Evolutionary conservation across 2,888 invertebrate genomes (phyloP).

Genomic region (Dorcus hopei): DNA sequence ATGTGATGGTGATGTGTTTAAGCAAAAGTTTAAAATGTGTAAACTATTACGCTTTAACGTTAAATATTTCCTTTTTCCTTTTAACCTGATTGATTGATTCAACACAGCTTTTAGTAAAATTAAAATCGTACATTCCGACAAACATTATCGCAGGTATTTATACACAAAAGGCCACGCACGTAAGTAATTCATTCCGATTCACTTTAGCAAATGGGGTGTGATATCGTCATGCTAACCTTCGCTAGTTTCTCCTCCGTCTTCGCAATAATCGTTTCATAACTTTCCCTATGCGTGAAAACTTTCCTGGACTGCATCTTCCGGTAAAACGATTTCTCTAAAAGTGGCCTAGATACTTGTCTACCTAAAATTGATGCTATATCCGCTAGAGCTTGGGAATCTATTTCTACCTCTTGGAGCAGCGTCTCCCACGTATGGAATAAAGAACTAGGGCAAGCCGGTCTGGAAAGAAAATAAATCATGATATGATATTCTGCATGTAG

Average conservation of each 20-base stretch:
- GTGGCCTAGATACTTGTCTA: conserved; percentile 74
- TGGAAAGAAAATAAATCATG: conserved; percentile 41
- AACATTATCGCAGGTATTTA: too few species aligned
- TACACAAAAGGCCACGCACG: too few species aligned
- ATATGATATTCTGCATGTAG: too few species aligned
- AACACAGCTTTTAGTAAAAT: too few species aligned
- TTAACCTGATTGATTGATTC: too few species aligned
- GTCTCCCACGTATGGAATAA: conserved; percentile 90
- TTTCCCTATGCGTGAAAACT: conserved; percentile 86
- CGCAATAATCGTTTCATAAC: conserved; percentile 81
- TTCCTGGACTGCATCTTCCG: conserved; percentile 89
- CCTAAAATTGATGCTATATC: conserved; percentile 80
- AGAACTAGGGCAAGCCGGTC: conserved; percentile 75
- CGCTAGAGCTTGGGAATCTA: conserved; percentile 80
- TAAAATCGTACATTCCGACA: too few species aligned
- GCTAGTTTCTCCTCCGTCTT: conserved; percentile 79
- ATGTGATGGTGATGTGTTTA: too few species aligned
- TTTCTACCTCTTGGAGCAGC: conserved; percentile 85
- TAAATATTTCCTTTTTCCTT: too few species aligned
- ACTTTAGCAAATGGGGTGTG: too few species aligned
- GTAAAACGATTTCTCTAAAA: conserved; percentile 83
- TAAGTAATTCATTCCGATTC: too few species aligned
- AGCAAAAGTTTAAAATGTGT: too few species aligned
- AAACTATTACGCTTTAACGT: too few species aligned
- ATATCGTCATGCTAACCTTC: conserved; percentile 53